Evolutionary conservation across 2,888 invertebrate genomes (phyloP).

Genomic region (Drosophila longiperda): DNA sequence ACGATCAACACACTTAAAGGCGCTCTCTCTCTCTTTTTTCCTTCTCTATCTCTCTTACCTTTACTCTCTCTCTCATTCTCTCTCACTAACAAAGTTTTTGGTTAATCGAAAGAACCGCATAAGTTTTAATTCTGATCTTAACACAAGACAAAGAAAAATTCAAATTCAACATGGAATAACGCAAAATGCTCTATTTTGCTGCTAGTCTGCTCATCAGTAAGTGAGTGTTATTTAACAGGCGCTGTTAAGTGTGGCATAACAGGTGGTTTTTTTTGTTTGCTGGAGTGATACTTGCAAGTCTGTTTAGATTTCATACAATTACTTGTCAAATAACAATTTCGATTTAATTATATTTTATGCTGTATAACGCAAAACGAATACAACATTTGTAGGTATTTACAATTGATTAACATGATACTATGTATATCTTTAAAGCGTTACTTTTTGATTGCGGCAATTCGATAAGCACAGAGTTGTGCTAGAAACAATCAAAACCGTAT

Average conservation of each 20-base stretch:
- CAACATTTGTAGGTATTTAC: neutral
- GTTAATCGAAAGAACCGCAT: conserved; percentile 7
- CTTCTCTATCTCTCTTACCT: neutral
- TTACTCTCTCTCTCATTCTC: neutral
- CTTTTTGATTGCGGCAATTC: neutral
- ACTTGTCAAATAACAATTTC: neutral
- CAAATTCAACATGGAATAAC: conserved; percentile 50
- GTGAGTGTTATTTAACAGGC: conserved; percentile 6
- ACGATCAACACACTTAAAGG: neutral
- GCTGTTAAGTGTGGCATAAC: conserved; percentile 5
- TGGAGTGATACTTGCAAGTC: neutral
- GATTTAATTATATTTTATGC: neutral
- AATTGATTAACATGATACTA: neutral
- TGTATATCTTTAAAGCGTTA: neutral
- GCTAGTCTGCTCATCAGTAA: conserved; percentile 23
- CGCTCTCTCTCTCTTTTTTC: neutral
- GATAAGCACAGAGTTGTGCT: neutral
- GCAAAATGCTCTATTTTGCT: conserved; percentile 54
- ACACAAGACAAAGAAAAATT: conserved; percentile 31
- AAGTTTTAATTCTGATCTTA: conserved; percentile 6
- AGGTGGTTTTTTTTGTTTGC: neutral
- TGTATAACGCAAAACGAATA: neutral
- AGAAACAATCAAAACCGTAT: neutral
- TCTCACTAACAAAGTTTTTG: neutral
- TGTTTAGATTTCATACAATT: neutral